Base-by-base conservation (phyloP, 2,888 invertebrate species). In the Lasius fuliginosus region DNA sequence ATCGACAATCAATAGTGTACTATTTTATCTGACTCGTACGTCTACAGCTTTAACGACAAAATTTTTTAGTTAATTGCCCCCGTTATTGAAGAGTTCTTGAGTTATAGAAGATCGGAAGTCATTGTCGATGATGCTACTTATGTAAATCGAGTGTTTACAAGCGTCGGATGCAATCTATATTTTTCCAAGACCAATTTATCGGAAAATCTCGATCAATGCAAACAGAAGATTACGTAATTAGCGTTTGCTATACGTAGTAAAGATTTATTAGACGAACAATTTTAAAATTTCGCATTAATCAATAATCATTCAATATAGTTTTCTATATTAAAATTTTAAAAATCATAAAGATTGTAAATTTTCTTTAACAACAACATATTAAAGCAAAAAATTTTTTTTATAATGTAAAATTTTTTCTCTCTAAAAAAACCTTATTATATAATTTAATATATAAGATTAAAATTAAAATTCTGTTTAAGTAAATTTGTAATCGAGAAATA, bases 121-220 rank as follows among this genome's bases (percentile, higher is more conserved):
- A 53, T 3, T 60, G 30, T n/a, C 27, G 30, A 60, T 65, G 23
- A 82, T 67, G 27, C 42, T 58, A 64, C 62, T 88, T 85, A 87
- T 79, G 58, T 67, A 87, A 87, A 85, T 89, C 18, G n/a, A 69
- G 18, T 71, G 12, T 73, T 79, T 71, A 30, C 6, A 71, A 11
- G 33, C 46, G 3, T 64, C 56, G 11, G 23, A 71, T 75, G 33
- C 1, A 58, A 30, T 23, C 23, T 60, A 79, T 12, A 23, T 42
- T 27, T 75, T 49, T 53, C 23, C 18, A 71, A 71, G 3, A 79
- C 0, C 15, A 23, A 23, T 71, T 53, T 58, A 69, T 56, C n/a
- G 11, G 0, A 56, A 53, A 79, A 58, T 69, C n/a, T 53, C 30
- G 30, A 56, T 56, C n/a, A 79, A 9, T 49, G 11, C 6, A 58